Conservation (phyloP, 2,797 vertebrate species). For the Danio kyathit region DNA sequence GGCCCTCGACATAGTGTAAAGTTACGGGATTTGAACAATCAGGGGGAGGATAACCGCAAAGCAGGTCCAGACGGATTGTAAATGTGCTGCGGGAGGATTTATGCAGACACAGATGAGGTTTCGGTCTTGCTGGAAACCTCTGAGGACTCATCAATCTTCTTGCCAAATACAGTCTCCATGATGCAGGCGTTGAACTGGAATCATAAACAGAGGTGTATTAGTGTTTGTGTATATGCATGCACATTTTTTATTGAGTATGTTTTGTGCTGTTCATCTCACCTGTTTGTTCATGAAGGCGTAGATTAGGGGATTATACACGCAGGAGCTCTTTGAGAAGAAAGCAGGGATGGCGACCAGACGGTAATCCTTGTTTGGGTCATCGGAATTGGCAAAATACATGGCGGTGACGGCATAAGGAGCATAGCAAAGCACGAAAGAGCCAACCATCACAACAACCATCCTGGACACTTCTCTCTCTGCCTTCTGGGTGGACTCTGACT, state of each 20-base stretch:
- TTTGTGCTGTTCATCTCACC: constrained; percentile 53
- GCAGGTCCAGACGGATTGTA: not conserved
- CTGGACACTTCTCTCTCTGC: constrained; percentile 73
- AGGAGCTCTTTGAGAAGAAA: constrained; percentile 72
- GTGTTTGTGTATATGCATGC: not conserved
- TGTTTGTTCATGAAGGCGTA: constrained; percentile 76
- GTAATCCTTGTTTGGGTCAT: constrained; percentile 65
- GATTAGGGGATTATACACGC: constrained; percentile 74
- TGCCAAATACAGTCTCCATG: constrained; percentile 84
- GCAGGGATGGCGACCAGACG: constrained; percentile 69
- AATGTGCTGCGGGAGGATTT: not conserved
- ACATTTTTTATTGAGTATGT: not conserved
- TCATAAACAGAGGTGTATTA: not conserved
- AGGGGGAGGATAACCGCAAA: not conserved
- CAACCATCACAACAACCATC: constrained; percentile 75
- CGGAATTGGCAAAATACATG: constrained; percentile 59
- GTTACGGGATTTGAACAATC: not conserved
- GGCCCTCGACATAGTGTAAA: not conserved
- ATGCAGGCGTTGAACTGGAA: constrained; percentile 84
- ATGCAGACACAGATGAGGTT: constrained; percentile 77
- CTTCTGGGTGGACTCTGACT: constrained; percentile 75
- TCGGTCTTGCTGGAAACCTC: constrained; percentile 80
- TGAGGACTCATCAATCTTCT: constrained; percentile 76
- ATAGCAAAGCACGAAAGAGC: constrained; percentile 68
- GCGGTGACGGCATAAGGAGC: constrained; percentile 62